Conservation (phyloP, 1,140 invertebrate species). For the Meloidogyne exigua region DNA sequence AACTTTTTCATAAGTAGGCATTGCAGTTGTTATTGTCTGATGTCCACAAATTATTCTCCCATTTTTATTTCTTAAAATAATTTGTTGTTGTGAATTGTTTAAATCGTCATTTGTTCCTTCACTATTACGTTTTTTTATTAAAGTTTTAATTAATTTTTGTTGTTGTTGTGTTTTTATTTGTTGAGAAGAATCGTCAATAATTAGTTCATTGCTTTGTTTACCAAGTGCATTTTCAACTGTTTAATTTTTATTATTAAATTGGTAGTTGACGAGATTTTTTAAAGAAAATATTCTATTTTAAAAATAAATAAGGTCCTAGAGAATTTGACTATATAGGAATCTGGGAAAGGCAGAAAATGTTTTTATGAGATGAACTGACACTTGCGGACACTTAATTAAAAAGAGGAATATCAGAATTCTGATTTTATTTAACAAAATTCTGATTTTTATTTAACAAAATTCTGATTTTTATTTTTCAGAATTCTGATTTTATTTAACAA, state of each 20-base stretch:
- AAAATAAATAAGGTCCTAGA: no score
- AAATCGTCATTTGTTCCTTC: neutral
- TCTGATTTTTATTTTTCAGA: no score
- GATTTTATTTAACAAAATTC: no score
- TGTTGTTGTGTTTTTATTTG: constrained; percentile 4
- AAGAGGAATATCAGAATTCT: no score
- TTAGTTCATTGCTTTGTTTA: neutral
- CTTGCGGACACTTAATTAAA: no score
- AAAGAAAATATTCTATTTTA: neutral
- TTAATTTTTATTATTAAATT: neutral
- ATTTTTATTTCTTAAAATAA: neutral
- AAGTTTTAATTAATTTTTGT: constrained; percentile 7
- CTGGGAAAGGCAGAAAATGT: no score
- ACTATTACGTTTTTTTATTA: neutral
- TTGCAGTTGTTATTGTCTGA: neutral
- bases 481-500: no score
- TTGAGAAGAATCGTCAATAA: neutral
- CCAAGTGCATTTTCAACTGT: neutral
- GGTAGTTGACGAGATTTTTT: no score
- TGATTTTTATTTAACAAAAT: no score
- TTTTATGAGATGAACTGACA: no score
- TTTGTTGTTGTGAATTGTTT: neutral
- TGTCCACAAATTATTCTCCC: neutral
- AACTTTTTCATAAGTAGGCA: constrained; percentile 58
- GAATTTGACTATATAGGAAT: no score